Evolutionary conservation across 2,888 invertebrate genomes (phyloP).

Genomic region (Drosophila mimetica): DNA sequence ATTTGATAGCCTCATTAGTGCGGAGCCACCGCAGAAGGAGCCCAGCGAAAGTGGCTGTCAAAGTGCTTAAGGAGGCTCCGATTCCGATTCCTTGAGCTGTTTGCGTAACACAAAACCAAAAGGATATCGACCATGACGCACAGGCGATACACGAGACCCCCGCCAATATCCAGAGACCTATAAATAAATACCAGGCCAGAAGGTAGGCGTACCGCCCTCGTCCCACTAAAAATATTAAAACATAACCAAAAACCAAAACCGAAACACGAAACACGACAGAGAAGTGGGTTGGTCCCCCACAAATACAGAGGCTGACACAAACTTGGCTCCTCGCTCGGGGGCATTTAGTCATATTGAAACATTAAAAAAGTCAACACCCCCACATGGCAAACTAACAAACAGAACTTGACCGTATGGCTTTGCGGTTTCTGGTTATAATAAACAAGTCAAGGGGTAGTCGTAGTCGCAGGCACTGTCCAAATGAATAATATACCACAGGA

Average conservation of each 20-base stretch:
- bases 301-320: conserved; percentile 33
- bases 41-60: conserved; percentile 64
- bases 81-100: conserved; percentile 41
- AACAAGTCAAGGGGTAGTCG: conserved; percentile 59
- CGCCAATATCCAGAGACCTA: conserved; percentile 52
- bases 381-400: conserved; percentile 66
- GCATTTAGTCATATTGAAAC: conserved; percentile 81
- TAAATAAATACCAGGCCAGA: conserved; percentile 43
- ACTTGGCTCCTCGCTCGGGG: conserved; percentile 46
- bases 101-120: conserved; percentile 77
- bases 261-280: conserved; percentile 50
- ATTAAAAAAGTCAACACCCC: conserved; percentile 82
- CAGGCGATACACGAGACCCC: conserved; percentile 68
- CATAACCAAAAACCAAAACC: conserved; percentile 29
- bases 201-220: conserved; percentile 27
- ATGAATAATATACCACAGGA: conserved; percentile 33
- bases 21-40: conserved; percentile 66
- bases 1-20: conserved; percentile 80
- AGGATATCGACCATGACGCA: conserved; percentile 77
- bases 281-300: conserved; percentile 55
- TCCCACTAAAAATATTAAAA: conserved; percentile 17
- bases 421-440: conserved; percentile 56
- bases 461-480: conserved; percentile 34
- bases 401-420: conserved; percentile 64
- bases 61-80: conserved; percentile 61